Base-by-base conservation (phyloP, 92 coral and sea anemone species). In the Palythoa heliodiscus region DNA sequence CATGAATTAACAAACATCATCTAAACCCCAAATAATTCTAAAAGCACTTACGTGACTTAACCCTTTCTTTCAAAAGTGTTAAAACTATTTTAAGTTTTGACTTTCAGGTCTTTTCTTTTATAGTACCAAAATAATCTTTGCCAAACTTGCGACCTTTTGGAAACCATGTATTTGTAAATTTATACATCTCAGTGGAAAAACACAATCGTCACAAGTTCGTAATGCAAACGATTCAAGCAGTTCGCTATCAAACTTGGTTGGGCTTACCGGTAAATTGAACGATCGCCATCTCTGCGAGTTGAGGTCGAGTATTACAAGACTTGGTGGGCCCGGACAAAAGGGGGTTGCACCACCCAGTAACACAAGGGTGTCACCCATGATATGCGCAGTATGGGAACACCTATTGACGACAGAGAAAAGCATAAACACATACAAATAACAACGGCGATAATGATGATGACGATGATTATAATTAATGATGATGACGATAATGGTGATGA, bases 361-460 rank as follows among this genome's bases (percentile, higher is more conserved):
- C 39, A 92, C 38, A n/a, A 94, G 87, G n/a, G 76, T 85, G 55
- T 92, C 91, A 78, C 88, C 81, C 64, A 88, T 54, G 71, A 94
- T 73, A 63, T 92, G 98, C 7, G 98, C 89, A 24, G 98, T 92
- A 79, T 92, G 95, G 0, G 98, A 90, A 61, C 92, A 94, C 58
- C 98, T 94, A 78, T 63, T 82, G 87, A 19, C 16, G 20, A 89
- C 1, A 24, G 11, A 16, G 68, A 19, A 83, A 70, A 40, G 4
- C 23, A 43, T 14, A 40, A 19, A 10, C n/a, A 50, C 13, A 19
- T 48, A 22, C 12, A 15, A 43, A 17, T 53, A 13, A 16, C 29
- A 16, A 50, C 13, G 37, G 69, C 47, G 23, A 20, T 12, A n/a
- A 47, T 22, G 20, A 81, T 63, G 20, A 29, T 3, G 8, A n/a